Conservation (phyloP, 2,797 vertebrate species). For the Champsocephalus gunnari region DNA sequence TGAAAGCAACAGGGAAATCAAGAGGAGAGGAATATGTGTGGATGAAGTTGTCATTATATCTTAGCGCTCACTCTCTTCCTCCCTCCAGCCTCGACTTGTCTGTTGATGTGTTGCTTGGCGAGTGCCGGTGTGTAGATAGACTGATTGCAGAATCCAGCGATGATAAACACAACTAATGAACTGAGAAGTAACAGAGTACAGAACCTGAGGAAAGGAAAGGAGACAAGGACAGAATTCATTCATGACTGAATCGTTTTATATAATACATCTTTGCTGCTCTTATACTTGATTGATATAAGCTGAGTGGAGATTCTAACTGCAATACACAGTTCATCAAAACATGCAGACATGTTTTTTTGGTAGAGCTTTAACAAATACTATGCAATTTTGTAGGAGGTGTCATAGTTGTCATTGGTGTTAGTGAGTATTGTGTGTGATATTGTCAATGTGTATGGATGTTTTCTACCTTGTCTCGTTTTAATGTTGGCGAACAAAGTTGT, state of each 20-base stretch:
- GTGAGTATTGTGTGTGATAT: too few relatives aligned
- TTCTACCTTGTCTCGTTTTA: too few relatives aligned
- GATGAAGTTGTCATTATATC: constrained; percentile 35
- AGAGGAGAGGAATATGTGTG: constrained; percentile 10
- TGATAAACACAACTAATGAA: constrained; percentile 84
- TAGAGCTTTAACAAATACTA: too few relatives aligned
- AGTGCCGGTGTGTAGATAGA: constrained; percentile 76
- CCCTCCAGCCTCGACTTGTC: constrained; percentile 73
- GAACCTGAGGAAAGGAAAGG: constrained; percentile 45
- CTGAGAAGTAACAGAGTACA: constrained; percentile 76
- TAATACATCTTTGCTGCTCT: constrained; percentile 1
- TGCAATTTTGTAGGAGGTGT: too few relatives aligned
- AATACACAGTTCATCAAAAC: not conserved
- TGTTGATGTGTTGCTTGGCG: constrained; percentile 78
- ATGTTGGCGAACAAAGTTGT: too few relatives aligned
- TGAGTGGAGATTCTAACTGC: constrained; percentile 6
- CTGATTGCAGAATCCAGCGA: constrained; percentile 76
- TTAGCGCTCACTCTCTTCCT: constrained; percentile 29
- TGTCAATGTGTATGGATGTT: not conserved
- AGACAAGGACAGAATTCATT: constrained; percentile 37
- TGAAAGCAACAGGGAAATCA: constrained; percentile 27
- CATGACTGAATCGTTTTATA: constrained; percentile 18
- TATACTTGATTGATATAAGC: not conserved
- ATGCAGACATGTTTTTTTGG: not conserved
- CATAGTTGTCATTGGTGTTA: too few relatives aligned